Percentiles rank a stretch among this genome's conserved stretches.
These are phyloP conservation scores for Drosophila novamexicana DNA, from an alignment of 1,140 invertebrate species.

Conservation along the genomic window DNA sequence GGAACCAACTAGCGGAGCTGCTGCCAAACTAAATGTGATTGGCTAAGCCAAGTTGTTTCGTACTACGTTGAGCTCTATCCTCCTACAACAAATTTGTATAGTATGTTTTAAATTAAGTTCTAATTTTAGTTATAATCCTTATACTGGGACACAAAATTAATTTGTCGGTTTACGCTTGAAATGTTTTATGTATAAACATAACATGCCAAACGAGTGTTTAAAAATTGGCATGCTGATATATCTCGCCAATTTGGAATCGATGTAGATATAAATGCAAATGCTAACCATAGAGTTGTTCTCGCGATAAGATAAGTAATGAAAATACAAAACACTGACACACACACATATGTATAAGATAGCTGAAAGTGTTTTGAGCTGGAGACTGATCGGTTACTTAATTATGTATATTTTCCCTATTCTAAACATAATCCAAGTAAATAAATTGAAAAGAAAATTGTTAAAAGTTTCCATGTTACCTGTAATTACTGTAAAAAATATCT, in stretches of 20 bases:
- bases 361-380: conserved; percentile 54
- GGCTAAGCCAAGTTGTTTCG: conserved; percentile 4
- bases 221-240: conserved; percentile 2
- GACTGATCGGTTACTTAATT: conserved; percentile 58
- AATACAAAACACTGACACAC: conserved; percentile 28
- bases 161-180: conserved; percentile 10
- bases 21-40: conserved; percentile 86
- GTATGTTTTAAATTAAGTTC: conserved; percentile 35
- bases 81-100: conserved; percentile 27
- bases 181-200: neutral
- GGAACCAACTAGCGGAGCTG: conserved; percentile 90
- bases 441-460: conserved; percentile 11
- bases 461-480: neutral
- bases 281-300: conserved; percentile 5
- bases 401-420: conserved; percentile 7
- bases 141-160: conserved; percentile 14
- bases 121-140: conserved; percentile 32
- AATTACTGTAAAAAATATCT: conserved; percentile 18
- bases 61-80: conserved; percentile 24
- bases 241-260: conserved; percentile 14
- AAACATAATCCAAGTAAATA: conserved; percentile 15
- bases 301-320: conserved; percentile 20
- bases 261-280: conserved; percentile 19
- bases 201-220: conserved; percentile 5
- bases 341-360: conserved; percentile 15